Evolutionary conservation across 2,113 vertebrate species (phyloP).

Genomic region (Pyrgilauda ruficollis): DNA sequence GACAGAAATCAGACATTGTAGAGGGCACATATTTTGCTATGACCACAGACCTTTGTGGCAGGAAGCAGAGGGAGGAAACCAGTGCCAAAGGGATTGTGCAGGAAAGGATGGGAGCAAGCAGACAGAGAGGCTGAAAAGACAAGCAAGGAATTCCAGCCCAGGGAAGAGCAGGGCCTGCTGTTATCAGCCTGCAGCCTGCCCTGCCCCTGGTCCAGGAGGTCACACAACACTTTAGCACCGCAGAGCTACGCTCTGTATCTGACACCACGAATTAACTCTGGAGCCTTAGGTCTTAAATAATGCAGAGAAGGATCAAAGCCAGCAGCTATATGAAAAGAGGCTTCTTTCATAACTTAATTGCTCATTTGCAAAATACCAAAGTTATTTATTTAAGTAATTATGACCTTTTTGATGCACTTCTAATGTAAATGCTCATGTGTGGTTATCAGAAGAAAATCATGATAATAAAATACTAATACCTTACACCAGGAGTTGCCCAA

Average conservation of each 20-base stretch:
- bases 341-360: neutral
- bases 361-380: neutral
- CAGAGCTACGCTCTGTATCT: neutral
- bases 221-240: neutral
- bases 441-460: neutral
- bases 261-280: neutral
- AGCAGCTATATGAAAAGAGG: neutral
- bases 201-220: neutral
- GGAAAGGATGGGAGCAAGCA: accelerated
- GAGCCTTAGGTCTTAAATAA: neutral
- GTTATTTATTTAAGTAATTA: neutral
- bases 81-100: neutral
- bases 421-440: neutral
- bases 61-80: neutral
- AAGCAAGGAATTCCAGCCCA: neutral
- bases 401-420: neutral
- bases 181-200: neutral
- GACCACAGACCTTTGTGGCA: neutral
- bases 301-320: neutral
- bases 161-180: neutral
- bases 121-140: neutral
- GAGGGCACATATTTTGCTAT: neutral
- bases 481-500: neutral
- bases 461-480: neutral
- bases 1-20: neutral